A percentile compares a stretch with the other conserved stretches of the same genome.
phyloP scores from a whole-genome alignment of 2,888 invertebrate species.

The Hydropsyche betteni region DNA sequence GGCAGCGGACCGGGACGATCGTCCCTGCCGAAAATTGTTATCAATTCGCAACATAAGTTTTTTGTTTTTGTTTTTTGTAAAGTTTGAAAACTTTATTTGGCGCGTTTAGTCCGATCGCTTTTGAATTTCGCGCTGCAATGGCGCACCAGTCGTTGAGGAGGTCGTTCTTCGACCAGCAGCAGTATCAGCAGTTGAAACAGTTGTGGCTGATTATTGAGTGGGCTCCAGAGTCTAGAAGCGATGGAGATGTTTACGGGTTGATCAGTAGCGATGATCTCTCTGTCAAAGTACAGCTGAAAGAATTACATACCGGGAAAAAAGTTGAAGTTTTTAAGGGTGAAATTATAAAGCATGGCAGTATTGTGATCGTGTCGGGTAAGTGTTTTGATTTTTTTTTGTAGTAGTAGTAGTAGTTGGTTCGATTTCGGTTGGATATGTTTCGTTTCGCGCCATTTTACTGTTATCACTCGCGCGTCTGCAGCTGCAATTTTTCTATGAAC shows the following conservation, averaged over 20 bases:
- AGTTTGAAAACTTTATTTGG: too few species aligned
- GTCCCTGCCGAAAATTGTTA: too few species aligned
- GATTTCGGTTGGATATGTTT: too few species aligned
- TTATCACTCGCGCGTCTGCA: too few species aligned
- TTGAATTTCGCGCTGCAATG: neutral
- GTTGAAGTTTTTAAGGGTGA: slow-evolving; percentile 46
- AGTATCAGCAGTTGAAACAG: slow-evolving; percentile 32
- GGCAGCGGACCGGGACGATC: too few species aligned
- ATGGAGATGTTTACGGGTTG: slow-evolving; percentile 41
- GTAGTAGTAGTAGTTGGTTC: slow-evolving; percentile 2
- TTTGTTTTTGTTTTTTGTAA: too few species aligned
- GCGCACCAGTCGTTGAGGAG: neutral
- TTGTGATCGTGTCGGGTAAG: slow-evolving; percentile 51
- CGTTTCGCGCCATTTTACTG: too few species aligned
- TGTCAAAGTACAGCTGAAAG: slow-evolving; percentile 41
- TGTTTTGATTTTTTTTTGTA: neutral
- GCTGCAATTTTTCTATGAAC: too few species aligned
- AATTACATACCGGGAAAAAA: slow-evolving; percentile 51
- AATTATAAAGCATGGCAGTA: slow-evolving; percentile 46
- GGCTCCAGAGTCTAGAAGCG: slow-evolving; percentile 38
- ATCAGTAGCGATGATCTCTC: slow-evolving; percentile 41
- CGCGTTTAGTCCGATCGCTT: too few species aligned
- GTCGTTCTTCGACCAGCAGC: neutral
- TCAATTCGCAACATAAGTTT: too few species aligned
- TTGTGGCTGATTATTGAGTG: slow-evolving; percentile 50